Base-by-base conservation (phyloP, 2,888 invertebrate species). In the Toxonevra muliebris region DNA sequence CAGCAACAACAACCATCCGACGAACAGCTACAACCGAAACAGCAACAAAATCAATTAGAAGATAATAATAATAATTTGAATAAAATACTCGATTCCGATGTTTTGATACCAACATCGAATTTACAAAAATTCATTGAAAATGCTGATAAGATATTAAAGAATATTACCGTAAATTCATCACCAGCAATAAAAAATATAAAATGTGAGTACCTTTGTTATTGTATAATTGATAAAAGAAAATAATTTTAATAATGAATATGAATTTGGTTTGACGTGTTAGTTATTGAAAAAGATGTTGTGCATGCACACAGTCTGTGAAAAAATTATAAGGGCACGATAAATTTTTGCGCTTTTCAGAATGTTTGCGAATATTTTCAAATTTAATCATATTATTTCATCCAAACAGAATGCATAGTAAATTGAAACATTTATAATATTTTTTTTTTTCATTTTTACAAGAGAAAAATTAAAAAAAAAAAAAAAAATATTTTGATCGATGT, bases 131-230 rank as follows among this genome's bases (percentile, higher is more conserved):
- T 84, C 59, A 80, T 84, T 60, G 79, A 82, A 74, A 84, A 80
- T 71, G 83, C 83, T 55, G 83, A 84, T 76, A 83, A 80, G 75
- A 83, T 84, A 75, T 71, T 84, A 20, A 82, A 82, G 69, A 84
- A 84, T 73, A 79, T 83, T 58, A 82, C 81, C 13, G 73, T 68
- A 73, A 66, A 41, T 50, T 45, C 60, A 20, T 19, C 65, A 57
- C 8, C 65, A 61, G 59, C 70, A 42, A 60, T 68, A 13, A 48
- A 2, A 48, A n/a, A n/a, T n/a, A 48, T 43, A 66, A 50, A 66
- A 43, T 67, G 72, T 72, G 63, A 73, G 71, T 69, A 30, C 30
- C 30, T 30, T 30, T 30, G 30, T 7, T 30, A 7, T 30, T 7
- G 30, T 30, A 30, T 30, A 30, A 30, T 30, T 30, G 30, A 30